Evolutionary conservation across 1,140 invertebrate genomes (phyloP), one percentile per base, ranked within the genome.

Genomic region (Atta texana): DNA sequence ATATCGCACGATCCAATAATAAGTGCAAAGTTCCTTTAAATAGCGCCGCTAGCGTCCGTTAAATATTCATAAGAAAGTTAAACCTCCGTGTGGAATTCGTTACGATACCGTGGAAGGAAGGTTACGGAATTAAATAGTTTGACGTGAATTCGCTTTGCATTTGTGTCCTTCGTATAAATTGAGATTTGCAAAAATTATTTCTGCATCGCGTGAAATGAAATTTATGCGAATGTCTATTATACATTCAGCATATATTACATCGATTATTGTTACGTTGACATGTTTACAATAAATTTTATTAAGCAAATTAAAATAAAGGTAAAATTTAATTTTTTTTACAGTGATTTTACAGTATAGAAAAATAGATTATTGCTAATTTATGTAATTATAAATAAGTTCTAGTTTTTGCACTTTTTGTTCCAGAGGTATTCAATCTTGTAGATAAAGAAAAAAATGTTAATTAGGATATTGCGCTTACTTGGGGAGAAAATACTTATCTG

Each of bases 41-140:
- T 76, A 87, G 75, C 63, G 21, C 16, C 57, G 21, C 39, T 63
- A 66, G 77, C 76, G 16, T 28, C 44, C 31, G 75, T 59, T 86
- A 71, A 80, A 90, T 90, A 90, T 90, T 90, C 69, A 90, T 61
- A 81, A 86, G 72, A 18, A 24, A 78, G 75, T 85, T 61, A 71
- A 88, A 90, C 69, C 59, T 28, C 51, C 28, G 57, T 28, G 68
- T 28, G 64, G 80, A 89, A 81, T 85, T 81, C 61, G 55, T 87
- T 75, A 39, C 51, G 74, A 68, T 74, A 34, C 12, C 28, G 1
- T n/a, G 28, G 24, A 14, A 28, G 49, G 34, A 88, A 69, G 66
- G 66, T 88, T 68, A 24, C 31, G 78, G 81, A 66, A 85, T 75
- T 68, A 59, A 86, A 74, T 88, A 59, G 51, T 87, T 87, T 31